Conservation (phyloP, 2,888 invertebrate species). For the Drosophila helvetica region DNA sequence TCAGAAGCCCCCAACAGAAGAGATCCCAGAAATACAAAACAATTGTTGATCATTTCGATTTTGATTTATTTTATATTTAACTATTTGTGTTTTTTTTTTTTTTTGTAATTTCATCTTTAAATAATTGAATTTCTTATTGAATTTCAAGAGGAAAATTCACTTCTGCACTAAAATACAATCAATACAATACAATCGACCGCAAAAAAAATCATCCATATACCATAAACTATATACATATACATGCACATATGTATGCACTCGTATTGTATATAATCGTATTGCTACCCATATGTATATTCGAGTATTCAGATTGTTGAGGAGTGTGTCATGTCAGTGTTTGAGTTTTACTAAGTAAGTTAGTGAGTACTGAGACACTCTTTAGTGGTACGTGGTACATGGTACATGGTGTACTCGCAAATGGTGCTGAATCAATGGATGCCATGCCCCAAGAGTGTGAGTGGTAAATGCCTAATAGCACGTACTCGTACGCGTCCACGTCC, state of each 20-base stretch:
- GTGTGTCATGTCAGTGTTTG: constrained; percentile 12
- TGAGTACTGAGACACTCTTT: background rate
- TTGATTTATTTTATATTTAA: constrained; percentile 54
- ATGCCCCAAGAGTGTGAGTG: constrained; percentile 51
- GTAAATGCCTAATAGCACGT: constrained; percentile 67
- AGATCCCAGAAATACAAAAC: constrained; percentile 1
- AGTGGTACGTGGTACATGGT: background rate
- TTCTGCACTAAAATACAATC: constrained; percentile 33
- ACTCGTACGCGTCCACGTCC: constrained; percentile 12
- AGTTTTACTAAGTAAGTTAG: constrained; percentile 20
- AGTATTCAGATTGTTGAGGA: constrained; percentile 11
- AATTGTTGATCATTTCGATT: constrained; percentile 12
- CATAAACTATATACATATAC: constrained; percentile 1
- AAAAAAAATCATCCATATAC: constrained; percentile 22
- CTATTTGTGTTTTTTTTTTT: constrained; percentile 28
- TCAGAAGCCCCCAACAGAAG: background rate
- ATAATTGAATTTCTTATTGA: constrained; percentile 56
- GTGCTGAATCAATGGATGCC: constrained; percentile 40
- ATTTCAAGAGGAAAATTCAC: constrained; percentile 74
- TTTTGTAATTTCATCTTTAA: constrained; percentile 24
- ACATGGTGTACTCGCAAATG: constrained; percentile 21
- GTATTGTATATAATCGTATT: constrained; percentile 17
- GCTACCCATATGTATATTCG: background rate
- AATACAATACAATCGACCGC: constrained; percentile 1
- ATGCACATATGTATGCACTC: constrained; percentile 10